phyloP scores from a whole-genome alignment of 2,888 invertebrate species.

The Silvanus unidentatus region DNA sequence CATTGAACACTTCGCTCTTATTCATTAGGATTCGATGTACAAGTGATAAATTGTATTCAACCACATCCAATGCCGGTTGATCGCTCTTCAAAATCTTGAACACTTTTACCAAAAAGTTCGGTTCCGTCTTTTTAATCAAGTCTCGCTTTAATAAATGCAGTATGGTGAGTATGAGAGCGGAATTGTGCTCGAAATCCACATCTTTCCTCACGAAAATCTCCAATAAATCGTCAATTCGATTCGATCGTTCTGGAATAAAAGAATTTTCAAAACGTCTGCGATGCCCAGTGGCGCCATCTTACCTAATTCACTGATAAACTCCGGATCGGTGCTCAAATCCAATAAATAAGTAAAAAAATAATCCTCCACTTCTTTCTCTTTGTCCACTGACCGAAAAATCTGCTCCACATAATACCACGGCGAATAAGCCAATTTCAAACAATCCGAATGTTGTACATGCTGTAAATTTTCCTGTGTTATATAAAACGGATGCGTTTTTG shows the following conservation, averaged over 20 bases:
- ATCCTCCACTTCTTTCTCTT: slow-evolving; percentile 23
- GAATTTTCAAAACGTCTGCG: no score
- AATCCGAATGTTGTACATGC: slow-evolving; percentile 36
- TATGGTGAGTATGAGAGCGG: slow-evolving; percentile 29
- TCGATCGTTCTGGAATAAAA: slow-evolving; percentile 12
- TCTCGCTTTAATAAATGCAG: slow-evolving; percentile 35
- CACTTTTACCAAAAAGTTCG: slow-evolving; percentile 28
- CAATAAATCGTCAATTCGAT: slow-evolving; percentile 12
- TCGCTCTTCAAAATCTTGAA: slow-evolving; percentile 28
- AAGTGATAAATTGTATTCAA: slow-evolving; percentile 32
- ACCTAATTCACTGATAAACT: slow-evolving; percentile 39
- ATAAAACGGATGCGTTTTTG: slow-evolving; percentile 17
- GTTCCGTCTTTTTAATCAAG: slow-evolving; percentile 24
- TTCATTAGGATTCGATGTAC: slow-evolving; percentile 35
- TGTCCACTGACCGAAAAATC: no score
- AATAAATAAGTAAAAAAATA: slow-evolving; percentile 29
- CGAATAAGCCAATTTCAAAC: slow-evolving; percentile 37
- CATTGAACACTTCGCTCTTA: slow-evolving; percentile 22
- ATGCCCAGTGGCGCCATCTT: no score
- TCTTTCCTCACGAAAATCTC: slow-evolving; percentile 6
- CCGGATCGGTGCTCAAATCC: slow-evolving; percentile 32
- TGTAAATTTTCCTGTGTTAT: slow-evolving; percentile 34
- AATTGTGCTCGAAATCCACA: slow-evolving; percentile 21
- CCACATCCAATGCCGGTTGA: slow-evolving; percentile 22
- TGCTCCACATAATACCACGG: slow-evolving; percentile 30